Evolutionary conservation across 2,797 vertebrate genomes (phyloP), one percentile per base, ranked within the genome.

Genomic region (Hoplostethus mediterraneus): DNA sequence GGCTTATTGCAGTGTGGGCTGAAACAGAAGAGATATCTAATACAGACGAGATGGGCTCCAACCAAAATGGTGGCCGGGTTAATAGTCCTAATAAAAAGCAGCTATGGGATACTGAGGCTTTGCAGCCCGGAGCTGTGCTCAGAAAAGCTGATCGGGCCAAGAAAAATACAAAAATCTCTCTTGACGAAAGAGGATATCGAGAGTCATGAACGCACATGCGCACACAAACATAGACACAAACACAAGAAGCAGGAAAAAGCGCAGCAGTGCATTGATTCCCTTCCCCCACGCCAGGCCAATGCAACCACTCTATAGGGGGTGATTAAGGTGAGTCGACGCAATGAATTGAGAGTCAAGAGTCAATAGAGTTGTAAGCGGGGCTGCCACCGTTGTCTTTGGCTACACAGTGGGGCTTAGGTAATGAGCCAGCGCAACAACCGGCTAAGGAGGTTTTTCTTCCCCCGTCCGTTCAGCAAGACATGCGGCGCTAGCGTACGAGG

Each of bases 1-100:
- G 76, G 82, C 89, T 87, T 91, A 92, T 91, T 91, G 87, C 88
- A 90, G 80, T 83, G 86, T 90, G 77, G 85, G 87, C 83, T 88
- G 79, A 82, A 90, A 84, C 78, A 71, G 82, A 84, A 67, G 71
- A 87, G 86, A 88, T 87, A 88, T 88, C 81, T 87, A 87, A 89
- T 89, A 85, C 69, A 82, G 71, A 75, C 61, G 33, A 84, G 83
- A 87, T 85, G 77, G 79, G 79, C 73, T 89, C 53, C 31, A 74
- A 87, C 82, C 88, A 88, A 91, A 89, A 90, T 90, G 82, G 88
- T 83, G 82, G 81, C 72, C 62, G 55, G 55, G 77, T 71, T 76
- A 84, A 83, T 17, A 42, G 65, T 40, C 52, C 25, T 67, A 69
- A 90, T 79, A 84, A 79, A 84, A 72, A 49, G 14, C 81, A 40